phyloP scores from a whole-genome alignment of 2,113 vertebrate genomes.

The Ovis aries region DNA sequence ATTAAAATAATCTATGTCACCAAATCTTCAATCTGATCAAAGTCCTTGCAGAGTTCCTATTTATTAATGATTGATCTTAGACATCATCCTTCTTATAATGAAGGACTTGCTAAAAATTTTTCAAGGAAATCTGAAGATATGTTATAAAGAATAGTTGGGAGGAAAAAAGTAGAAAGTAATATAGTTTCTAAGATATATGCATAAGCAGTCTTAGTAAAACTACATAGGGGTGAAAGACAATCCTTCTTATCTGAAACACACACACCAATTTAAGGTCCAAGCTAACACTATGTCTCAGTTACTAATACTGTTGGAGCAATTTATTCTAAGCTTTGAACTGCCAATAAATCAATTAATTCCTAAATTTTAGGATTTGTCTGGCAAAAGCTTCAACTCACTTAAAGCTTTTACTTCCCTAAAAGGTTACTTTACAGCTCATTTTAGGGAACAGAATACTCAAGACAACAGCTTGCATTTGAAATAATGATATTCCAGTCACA shows the following conservation, averaged over 20 bases:
- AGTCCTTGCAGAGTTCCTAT: not conserved
- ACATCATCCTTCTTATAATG: not conserved
- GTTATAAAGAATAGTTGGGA: not conserved
- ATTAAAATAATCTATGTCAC: not conserved
- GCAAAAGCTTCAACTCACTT: conserved; percentile 30
- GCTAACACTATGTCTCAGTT: not conserved
- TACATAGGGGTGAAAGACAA: not conserved
- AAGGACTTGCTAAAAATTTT: not conserved
- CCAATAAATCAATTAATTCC: not conserved
- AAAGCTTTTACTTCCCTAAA: not conserved
- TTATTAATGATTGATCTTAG: not conserved
- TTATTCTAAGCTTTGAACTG: not conserved
- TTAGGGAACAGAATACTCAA: conserved; percentile 43
- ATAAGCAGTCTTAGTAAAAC: not conserved
- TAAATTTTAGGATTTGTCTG: not conserved
- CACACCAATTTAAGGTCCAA: not conserved
- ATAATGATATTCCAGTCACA: conserved; percentile 46
- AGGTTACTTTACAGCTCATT: conserved; percentile 18
- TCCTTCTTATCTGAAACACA: not conserved
- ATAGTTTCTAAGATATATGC: not conserved
- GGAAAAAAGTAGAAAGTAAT: not conserved
- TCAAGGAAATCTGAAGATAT: not conserved
- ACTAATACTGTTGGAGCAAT: not conserved
- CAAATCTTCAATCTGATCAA: not conserved
- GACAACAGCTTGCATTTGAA: conserved; percentile 30